Evolutionary conservation across 2,888 invertebrate genomes (phyloP).

Genomic region (Bombylius discolor): DNA sequence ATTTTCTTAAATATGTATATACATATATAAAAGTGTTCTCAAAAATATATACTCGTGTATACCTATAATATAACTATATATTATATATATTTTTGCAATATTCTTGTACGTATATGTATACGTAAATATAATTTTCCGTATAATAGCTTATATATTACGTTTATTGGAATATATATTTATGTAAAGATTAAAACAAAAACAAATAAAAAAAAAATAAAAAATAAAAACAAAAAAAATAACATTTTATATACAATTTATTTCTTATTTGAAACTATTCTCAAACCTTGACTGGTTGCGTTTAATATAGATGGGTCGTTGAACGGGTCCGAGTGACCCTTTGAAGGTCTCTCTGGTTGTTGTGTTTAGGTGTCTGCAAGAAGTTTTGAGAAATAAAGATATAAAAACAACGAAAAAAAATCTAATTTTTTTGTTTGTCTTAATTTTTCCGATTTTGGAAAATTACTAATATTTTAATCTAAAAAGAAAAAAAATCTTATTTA

Average conservation of each 20-base stretch:
- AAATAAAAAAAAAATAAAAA: background rate
- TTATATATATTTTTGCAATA: too few relatives aligned
- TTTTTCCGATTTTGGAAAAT: too few relatives aligned
- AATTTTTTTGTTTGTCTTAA: too few relatives aligned
- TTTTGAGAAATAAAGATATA: slow-evolving; percentile 8
- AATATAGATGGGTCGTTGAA: slow-evolving; percentile 13
- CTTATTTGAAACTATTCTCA: slow-evolving; percentile 6
- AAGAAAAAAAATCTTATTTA: too few relatives aligned
- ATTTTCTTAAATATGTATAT: too few relatives aligned
- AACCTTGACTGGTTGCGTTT: slow-evolving; percentile 15
- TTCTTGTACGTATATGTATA: too few relatives aligned
- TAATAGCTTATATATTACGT: too few relatives aligned
- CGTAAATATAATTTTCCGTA: too few relatives aligned
- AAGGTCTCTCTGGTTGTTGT: slow-evolving; percentile 10
- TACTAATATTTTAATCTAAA: too few relatives aligned
- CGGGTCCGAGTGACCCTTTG: slow-evolving; percentile 12
- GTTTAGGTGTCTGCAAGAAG: slow-evolving; percentile 13
- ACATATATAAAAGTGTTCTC: too few relatives aligned
- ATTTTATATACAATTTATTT: background rate
- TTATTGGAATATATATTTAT: background rate
- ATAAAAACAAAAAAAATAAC: background rate
- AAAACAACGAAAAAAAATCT: background rate
- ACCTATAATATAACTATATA: too few relatives aligned
- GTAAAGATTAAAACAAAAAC: background rate
- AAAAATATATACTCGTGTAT: too few relatives aligned